Evolutionary conservation across 1,140 invertebrate species (phyloP).

Genomic region (Harpegnathos saltator): DNA sequence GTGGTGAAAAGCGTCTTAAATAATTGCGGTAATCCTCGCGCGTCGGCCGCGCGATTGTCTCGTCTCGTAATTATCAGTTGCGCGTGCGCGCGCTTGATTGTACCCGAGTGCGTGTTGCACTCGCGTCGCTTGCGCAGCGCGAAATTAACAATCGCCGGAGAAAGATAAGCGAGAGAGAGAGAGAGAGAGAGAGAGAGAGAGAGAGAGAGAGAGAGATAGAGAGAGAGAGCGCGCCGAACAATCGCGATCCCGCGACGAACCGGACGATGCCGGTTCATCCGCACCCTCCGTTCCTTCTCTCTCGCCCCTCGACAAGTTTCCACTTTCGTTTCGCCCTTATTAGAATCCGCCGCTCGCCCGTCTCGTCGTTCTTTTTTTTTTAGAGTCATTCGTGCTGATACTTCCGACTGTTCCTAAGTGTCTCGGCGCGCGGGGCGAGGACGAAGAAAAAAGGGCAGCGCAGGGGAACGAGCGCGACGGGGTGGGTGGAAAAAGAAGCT

Average conservation of each 20-base stretch:
- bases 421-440: slow-evolving; percentile 20
- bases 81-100: too few species aligned
- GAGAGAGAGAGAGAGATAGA: too few species aligned
- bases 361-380: slow-evolving; percentile 44
- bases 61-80: neutral
- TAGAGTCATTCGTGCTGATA: slow-evolving; percentile 41
- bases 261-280: slow-evolving; percentile 5
- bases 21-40: neutral
- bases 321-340: slow-evolving; percentile 51
- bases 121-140: neutral
- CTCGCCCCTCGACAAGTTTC: slow-evolving; percentile 21
- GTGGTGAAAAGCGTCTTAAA: too few species aligned
- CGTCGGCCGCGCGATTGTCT: too few species aligned
- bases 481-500: slow-evolving; percentile 26
- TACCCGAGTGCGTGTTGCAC: too few species aligned
- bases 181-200: too few species aligned
- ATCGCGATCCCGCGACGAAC: slow-evolving; percentile 9
- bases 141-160: neutral
- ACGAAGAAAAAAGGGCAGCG: neutral
- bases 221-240: neutral
- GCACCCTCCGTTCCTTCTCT: slow-evolving; percentile 24
- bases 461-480: slow-evolving; percentile 33
- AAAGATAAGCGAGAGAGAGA: too few species aligned
- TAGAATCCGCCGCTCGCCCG: slow-evolving; percentile 41
- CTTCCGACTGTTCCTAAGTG: slow-evolving; percentile 50